Base-by-base conservation (phyloP, 2,113 vertebrate species). In the Cnemophilus loriae region DNA sequence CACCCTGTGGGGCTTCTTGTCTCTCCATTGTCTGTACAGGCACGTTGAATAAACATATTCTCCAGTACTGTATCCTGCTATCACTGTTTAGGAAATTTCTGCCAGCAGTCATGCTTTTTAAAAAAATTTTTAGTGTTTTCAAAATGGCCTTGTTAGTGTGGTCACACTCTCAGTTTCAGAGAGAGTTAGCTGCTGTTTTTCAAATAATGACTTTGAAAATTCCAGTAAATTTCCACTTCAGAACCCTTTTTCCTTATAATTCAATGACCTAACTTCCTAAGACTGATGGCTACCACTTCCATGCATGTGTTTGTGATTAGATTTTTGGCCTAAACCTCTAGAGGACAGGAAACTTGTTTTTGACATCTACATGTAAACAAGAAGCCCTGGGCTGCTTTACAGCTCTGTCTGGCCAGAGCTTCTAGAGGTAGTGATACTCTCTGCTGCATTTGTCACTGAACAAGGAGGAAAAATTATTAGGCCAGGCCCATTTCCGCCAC, bases 361-460 rank as follows among this genome's bases (percentile, higher is more conserved):
- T 97, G 93, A 92, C 87, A 91, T 95, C 76, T 89, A 91, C 93
- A 85, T 75, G 86, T 88, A 92, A 97, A 95, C 86, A 89, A 91
- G 77, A 84, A 95, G 57, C 47, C 41, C 56, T 56, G 39, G 13
- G 7, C 89, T 60, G 60, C 61, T 78, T 84, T 47, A 87, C 60
- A 79, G 84, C 53, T 84, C 84, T 70, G 33, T 26, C 76, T 64
- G 56, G 47, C 56, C 65, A 75, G 61, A 64, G 49, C 53, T 70
- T 63, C n/a, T 18, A 52, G 73, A 76, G 49, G 57, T 49, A 71
- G 9, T 26, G 53, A 55, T 56, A 20, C 12, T 70, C 41, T 60
- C 50, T 68, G 42, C 60, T 84, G 57, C 37, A 7, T 84, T 89
- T 95, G 47, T 93, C 57, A 28, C 49, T 26, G 32, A 84, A 37